phyloP scores from a whole-genome alignment of 2,888 invertebrate species.

The Gari tellinella region DNA sequence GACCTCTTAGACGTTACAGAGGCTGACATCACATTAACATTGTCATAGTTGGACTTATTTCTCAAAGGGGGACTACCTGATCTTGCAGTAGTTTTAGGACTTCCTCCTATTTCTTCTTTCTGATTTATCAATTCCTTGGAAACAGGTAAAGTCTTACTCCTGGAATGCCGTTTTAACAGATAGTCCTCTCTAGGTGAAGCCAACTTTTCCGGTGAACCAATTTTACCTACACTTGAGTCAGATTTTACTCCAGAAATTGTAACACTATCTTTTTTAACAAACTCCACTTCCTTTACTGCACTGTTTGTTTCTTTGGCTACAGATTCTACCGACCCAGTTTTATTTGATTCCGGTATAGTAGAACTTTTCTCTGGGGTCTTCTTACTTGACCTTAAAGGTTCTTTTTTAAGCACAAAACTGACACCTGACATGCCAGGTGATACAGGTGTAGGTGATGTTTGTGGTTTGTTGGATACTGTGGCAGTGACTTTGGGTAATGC shows the following conservation, averaged over 20 bases:
- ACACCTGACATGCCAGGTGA: constrained; percentile 32
- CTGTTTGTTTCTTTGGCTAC: background rate
- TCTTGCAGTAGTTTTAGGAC: background rate
- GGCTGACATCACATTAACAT: constrained; percentile 37
- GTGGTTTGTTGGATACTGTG: no score
- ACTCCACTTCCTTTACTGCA: constrained; percentile 6
- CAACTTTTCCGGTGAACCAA: constrained; percentile 58
- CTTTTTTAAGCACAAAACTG: constrained; percentile 66
- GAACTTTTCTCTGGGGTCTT: constrained; percentile 14
- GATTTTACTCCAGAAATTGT: background rate
- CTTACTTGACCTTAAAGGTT: constrained; percentile 58
- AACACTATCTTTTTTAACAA: constrained; percentile 2
- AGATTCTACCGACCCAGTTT: background rate
- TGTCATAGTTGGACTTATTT: constrained; percentile 42
- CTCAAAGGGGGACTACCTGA: constrained; percentile 43
- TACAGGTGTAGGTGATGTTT: constrained; percentile 1
- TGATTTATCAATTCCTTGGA: constrained; percentile 58
- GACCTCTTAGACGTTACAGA: constrained; percentile 43
- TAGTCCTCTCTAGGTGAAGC: constrained; percentile 75
- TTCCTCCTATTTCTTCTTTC: constrained; percentile 28
- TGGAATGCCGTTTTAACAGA: constrained; percentile 66
- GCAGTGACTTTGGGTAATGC: no score
- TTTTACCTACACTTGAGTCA: background rate
- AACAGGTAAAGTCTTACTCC: constrained; percentile 77
- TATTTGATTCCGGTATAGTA: constrained; percentile 3